phyloP scores from a whole-genome alignment of 2,113 vertebrate species.

The Cyanoliseus patagonus region DNA sequence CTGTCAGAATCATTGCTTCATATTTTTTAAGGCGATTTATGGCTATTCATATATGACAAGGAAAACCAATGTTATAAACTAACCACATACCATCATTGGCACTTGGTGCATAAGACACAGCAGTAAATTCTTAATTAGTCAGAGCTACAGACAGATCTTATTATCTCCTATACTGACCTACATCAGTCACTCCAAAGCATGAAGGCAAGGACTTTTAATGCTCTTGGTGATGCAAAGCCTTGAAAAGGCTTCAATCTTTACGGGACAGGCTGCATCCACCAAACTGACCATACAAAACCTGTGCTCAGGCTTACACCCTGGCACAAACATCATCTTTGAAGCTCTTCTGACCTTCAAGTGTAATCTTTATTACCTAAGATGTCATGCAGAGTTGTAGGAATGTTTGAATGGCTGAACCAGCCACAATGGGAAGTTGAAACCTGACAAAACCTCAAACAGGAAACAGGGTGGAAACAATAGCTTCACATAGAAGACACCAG shows the following conservation, averaged over 20 bases:
- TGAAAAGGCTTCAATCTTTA: not conserved
- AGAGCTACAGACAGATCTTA: not conserved
- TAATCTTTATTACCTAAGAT: not conserved
- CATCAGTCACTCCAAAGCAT: not conserved
- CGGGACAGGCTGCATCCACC: not conserved
- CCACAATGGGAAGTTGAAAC: not conserved
- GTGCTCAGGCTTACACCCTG: not conserved
- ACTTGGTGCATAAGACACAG: not conserved
- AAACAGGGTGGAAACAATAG: slow-evolving; percentile 35
- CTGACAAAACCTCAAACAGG: slow-evolving; percentile 41
- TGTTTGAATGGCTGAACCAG: not conserved
- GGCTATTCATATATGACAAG: not conserved
- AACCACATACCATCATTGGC: rapidly evolving
- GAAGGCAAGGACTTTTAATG: not conserved
- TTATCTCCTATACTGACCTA: not conserved
- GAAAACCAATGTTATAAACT: not conserved
- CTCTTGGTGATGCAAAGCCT: not conserved
- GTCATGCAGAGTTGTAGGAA: not conserved
- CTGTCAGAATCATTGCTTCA: not conserved
- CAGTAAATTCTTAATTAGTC: not conserved
- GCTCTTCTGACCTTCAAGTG: not conserved
- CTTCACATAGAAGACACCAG: slow-evolving; percentile 24
- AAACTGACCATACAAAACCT: not conserved
- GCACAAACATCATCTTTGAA: not conserved
- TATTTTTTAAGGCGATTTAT: not conserved